Evolutionary conservation across 2,113 vertebrate species (phyloP).

Genomic region (Dunckerocampus dactyliophorus): DNA sequence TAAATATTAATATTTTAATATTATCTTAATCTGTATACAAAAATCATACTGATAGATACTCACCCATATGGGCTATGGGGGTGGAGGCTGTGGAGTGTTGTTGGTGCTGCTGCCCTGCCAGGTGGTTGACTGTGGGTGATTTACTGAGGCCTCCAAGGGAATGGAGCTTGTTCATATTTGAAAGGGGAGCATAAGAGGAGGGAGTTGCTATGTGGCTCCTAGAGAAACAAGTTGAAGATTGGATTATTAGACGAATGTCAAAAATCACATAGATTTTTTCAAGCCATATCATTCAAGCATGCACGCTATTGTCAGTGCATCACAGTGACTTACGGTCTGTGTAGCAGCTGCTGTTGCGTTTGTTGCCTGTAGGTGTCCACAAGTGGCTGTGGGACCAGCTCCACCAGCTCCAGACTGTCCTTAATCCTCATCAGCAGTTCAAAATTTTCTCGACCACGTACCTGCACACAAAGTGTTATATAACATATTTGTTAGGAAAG

Average conservation of each 20-base stretch:
- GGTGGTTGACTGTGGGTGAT: slow-evolving; percentile 86
- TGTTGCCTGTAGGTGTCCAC: slow-evolving; percentile 94
- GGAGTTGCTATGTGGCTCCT: slow-evolving; percentile 82
- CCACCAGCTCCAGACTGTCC: slow-evolving; percentile 92
- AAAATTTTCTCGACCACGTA: slow-evolving; percentile 93
- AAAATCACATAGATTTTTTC: neutral
- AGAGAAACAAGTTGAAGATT: slow-evolving; percentile 10
- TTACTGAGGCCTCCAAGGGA: slow-evolving; percentile 78
- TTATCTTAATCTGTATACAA: no score
- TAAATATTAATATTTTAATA: no score
- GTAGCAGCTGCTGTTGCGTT: slow-evolving; percentile 89
- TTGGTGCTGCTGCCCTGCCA: slow-evolving; percentile 85
- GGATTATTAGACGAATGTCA: slow-evolving; percentile 2
- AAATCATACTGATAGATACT: slow-evolving; percentile 13
- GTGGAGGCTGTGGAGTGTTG: slow-evolving; percentile 71
- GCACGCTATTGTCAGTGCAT: neutral
- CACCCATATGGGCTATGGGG: slow-evolving; percentile 85
- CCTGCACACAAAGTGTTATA: slow-evolving; percentile 65
- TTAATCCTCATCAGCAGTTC: slow-evolving; percentile 97
- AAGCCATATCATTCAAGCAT: neutral
- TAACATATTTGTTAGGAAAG: neutral
- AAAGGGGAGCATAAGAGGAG: slow-evolving; percentile 80
- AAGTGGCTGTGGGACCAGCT: slow-evolving; percentile 88
- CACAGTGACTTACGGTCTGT: slow-evolving; percentile 84
- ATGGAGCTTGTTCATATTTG: slow-evolving; percentile 85